Evolutionary conservation across 2,113 vertebrate species (phyloP).

Genomic region (Corvus moneduloides): DNA sequence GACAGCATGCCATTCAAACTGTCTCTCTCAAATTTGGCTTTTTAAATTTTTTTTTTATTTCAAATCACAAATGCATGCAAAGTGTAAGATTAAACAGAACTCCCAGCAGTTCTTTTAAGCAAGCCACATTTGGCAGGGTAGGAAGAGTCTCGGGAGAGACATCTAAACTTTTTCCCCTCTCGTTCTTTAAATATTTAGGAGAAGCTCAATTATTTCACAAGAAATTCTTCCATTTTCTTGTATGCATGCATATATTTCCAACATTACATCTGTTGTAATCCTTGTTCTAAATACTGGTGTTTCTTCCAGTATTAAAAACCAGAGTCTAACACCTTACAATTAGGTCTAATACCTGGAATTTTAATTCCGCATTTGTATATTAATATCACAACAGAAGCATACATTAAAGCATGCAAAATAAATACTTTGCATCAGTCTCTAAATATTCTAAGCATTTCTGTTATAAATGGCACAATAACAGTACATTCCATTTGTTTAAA

Average conservation of each 20-base stretch:
- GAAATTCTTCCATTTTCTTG: background rate
- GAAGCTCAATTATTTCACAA: background rate
- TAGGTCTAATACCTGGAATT: background rate
- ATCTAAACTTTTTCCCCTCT: background rate
- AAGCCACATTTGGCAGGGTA: constrained; percentile 1
- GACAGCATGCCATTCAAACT: constrained; percentile 94
- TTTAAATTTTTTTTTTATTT: constrained; percentile 32
- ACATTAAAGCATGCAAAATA: constrained; percentile 3
- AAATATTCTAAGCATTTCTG: constrained; percentile 19
- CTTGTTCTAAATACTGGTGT: background rate
- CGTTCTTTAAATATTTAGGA: background rate
- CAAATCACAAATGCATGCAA: constrained; percentile 87
- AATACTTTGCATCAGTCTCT: background rate
- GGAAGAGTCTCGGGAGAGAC: background rate
- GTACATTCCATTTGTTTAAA: constrained; percentile 55
- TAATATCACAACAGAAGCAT: background rate
- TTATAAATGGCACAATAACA: constrained; percentile 46
- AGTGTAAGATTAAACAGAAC: constrained; percentile 76
- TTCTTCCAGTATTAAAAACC: background rate
- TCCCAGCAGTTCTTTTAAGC: constrained; percentile 55
- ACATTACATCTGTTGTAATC: background rate
- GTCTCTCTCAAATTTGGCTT: constrained; percentile 71
- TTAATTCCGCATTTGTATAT: background rate
- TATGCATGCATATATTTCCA: background rate
- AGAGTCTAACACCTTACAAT: background rate